Conservation (phyloP, 2,888 invertebrate species). For the Rhingia campestris region DNA sequence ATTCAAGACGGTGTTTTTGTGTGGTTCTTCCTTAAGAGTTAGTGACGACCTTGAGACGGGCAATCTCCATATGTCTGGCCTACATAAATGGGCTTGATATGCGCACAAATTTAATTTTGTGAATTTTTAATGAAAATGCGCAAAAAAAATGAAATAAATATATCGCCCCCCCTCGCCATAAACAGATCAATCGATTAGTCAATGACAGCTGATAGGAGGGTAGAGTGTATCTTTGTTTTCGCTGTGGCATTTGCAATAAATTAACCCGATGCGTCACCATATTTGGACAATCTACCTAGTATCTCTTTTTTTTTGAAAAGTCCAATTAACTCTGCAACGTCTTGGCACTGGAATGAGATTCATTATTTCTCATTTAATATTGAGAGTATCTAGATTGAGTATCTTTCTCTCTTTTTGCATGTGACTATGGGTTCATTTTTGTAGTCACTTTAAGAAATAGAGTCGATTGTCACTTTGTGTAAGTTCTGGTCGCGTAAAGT, state of each 20-base stretch:
- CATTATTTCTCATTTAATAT: constrained; percentile 7
- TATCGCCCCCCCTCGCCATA: not conserved
- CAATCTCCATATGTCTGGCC: not conserved
- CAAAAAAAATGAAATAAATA: not conserved
- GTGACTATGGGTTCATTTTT: constrained; percentile 14
- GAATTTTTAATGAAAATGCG: constrained; percentile 16
- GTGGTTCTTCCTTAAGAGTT: constrained; percentile 21
- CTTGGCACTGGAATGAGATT: constrained; percentile 13
- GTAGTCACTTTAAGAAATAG: not conserved
- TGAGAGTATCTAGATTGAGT: not conserved
- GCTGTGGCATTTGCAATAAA: constrained; percentile 2
- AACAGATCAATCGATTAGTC: constrained; percentile 41
- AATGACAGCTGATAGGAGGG: constrained; percentile 5
- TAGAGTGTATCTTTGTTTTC: constrained; percentile 8
- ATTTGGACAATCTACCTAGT: not conserved
- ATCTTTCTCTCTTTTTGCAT: constrained; percentile 8
- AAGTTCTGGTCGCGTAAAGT: not conserved
- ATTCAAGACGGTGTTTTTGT: not conserved
- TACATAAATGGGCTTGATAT: constrained; percentile 22
- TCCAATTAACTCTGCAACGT: not conserved
- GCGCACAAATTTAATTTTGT: not conserved
- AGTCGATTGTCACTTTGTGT: not conserved
- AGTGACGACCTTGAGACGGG: constrained; percentile 24
- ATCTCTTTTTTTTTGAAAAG: constrained; percentile 13
- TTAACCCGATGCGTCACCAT: constrained; percentile 17